A percentile compares a stretch with the other conserved stretches of the same genome.
Conservation (phyloP, 2,797 vertebrate genomes). For the Amblyraja radiata region DNA sequence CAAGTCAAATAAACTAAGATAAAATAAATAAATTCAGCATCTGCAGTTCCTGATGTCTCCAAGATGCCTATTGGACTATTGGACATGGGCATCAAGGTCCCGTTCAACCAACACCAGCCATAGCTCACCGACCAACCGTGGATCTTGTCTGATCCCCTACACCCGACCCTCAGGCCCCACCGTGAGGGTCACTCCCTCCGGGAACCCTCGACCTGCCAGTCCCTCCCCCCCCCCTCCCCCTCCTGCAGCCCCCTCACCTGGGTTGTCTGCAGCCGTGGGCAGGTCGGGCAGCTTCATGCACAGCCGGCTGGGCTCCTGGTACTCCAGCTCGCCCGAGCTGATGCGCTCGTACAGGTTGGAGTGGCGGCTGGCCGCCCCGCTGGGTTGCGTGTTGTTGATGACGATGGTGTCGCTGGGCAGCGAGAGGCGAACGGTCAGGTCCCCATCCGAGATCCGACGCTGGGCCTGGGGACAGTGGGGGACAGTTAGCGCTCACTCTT, state of each 20-base stretch:
- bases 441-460: slow-evolving; percentile 74
- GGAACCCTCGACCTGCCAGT: too few relatives aligned
- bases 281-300: slow-evolving; percentile 55
- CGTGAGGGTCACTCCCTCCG: not conserved
- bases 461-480: slow-evolving; percentile 61
- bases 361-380: slow-evolving; percentile 49
- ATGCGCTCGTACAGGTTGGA: slow-evolving; percentile 78
- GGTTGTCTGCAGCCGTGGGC: slow-evolving; percentile 55
- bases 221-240: not conserved
- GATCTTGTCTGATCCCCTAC: not conserved
- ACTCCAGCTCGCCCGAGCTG: slow-evolving; percentile 69
- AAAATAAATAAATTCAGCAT: too few relatives aligned
- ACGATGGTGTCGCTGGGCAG: slow-evolving; percentile 81
- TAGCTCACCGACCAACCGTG: not conserved
- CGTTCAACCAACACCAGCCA: not conserved
- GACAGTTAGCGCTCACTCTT: not conserved
- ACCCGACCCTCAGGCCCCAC: too few relatives aligned
- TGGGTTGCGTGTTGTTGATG: slow-evolving; percentile 83
- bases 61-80: too few relatives aligned
- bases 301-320: slow-evolving; percentile 76
- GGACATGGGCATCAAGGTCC: too few relatives aligned
- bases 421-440: slow-evolving; percentile 81
- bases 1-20: too few relatives aligned
- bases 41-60: too few relatives aligned
- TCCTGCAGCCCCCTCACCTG: slow-evolving; percentile 52